Evolutionary conservation across 2,797 vertebrate genomes (phyloP).

Genomic region (Leptoclinus maculatus): DNA sequence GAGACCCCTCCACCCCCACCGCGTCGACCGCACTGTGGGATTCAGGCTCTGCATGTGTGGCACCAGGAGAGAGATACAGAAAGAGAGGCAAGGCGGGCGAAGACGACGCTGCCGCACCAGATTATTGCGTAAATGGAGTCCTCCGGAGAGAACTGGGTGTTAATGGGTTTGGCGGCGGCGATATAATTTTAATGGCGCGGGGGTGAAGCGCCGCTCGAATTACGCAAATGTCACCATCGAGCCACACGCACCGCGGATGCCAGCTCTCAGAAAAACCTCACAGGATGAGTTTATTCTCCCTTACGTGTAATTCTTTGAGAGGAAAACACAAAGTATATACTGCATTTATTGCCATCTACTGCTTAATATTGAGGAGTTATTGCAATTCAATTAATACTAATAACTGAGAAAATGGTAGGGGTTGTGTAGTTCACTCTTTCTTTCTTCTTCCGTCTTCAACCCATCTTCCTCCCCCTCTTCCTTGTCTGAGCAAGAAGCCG

Average conservation of each 20-base stretch:
- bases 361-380: slow-evolving; percentile 50
- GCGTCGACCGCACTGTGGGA: slow-evolving; percentile 54
- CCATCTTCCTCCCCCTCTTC: slow-evolving; percentile 57
- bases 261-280: slow-evolving; percentile 53
- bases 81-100: slow-evolving; percentile 50
- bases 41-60: slow-evolving; percentile 64
- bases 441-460: slow-evolving; percentile 56
- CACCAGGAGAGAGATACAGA: slow-evolving; percentile 57
- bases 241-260: slow-evolving; percentile 56
- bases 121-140: slow-evolving; percentile 70
- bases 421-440: slow-evolving; percentile 50
- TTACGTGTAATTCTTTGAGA: slow-evolving; percentile 29
- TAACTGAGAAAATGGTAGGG: slow-evolving; percentile 47
- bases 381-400: slow-evolving; percentile 48
- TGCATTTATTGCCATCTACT: slow-evolving; percentile 25
- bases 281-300: slow-evolving; percentile 33
- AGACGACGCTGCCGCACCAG: slow-evolving; percentile 46
- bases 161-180: slow-evolving; percentile 70
- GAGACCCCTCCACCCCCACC: slow-evolving; percentile 61
- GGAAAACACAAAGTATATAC: slow-evolving; percentile 15
- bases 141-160: slow-evolving; percentile 69
- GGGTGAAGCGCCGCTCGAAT: slow-evolving; percentile 69
- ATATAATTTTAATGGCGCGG: slow-evolving; percentile 65
- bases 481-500: slow-evolving; percentile 64
- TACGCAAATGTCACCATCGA: slow-evolving; percentile 75